phyloP scores from a whole-genome alignment of 2,113 vertebrate species.

The Cryptoleucopteryx plumbea region DNA sequence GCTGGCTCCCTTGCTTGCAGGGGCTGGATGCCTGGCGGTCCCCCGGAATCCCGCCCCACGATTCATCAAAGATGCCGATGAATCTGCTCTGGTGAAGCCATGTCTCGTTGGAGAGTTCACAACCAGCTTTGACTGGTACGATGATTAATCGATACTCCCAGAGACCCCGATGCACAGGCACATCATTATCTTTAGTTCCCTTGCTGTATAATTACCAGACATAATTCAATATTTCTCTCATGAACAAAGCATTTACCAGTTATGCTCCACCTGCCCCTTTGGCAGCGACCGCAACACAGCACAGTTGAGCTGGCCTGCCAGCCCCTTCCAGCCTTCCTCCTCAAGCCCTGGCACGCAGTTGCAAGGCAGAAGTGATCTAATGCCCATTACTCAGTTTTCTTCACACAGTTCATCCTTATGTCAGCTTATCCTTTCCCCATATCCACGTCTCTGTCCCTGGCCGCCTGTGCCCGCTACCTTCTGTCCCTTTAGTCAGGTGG shows the following conservation, averaged over 20 bases:
- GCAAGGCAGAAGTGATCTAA: conserved; percentile 19
- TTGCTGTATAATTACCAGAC: background rate
- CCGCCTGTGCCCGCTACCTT: background rate
- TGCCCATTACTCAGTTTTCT: background rate
- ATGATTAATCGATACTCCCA: background rate
- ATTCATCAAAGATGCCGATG: background rate
- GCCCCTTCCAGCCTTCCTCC: background rate
- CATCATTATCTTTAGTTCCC: background rate
- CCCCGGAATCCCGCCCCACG: background rate
- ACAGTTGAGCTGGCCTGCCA: background rate
- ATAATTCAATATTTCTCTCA: conserved; percentile 17
- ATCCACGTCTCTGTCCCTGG: background rate
- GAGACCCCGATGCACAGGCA: background rate
- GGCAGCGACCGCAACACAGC: background rate
- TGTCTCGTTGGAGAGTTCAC: background rate
- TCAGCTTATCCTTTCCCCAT: background rate
- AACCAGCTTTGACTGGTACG: background rate
- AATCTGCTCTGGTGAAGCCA: background rate
- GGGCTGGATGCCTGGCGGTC: background rate
- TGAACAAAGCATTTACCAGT: conserved; percentile 9
- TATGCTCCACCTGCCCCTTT: conserved; percentile 44
- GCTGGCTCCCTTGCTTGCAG: background rate
- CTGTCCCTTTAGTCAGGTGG: background rate
- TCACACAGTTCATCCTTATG: conserved; percentile 9
- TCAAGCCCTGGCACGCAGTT: background rate